phyloP scores from a whole-genome alignment of 2,888 invertebrate species.

The Syrphus vitripennis region DNA sequence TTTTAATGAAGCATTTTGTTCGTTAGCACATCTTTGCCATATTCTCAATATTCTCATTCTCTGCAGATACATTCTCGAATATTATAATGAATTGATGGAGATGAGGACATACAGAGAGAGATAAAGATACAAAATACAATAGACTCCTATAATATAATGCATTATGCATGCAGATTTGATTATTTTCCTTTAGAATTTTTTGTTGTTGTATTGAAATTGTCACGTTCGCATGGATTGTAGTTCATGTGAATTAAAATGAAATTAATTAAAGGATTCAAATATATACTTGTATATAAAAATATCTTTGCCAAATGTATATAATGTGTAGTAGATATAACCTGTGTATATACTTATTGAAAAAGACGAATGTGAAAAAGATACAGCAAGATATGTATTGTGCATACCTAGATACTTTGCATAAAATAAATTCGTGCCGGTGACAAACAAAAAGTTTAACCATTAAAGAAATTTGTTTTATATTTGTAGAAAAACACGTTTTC shows the following conservation, averaged over 20 bases:
- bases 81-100: conserved; percentile 62
- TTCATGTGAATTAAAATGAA: conserved; percentile 59
- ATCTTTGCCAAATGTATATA: neutral
- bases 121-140: conserved; percentile 30
- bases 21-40: conserved; percentile 53
- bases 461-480: neutral
- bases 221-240: conserved; percentile 59
- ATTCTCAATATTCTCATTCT: conserved; percentile 17
- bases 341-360: neutral
- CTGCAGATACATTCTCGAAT: conserved; percentile 28
- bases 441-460: conserved; percentile 19
- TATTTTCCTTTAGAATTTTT: conserved; percentile 28
- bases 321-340: neutral
- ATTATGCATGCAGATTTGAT: conserved; percentile 61
- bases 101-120: neutral
- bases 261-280: conserved; percentile 56
- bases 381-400: too few species aligned
- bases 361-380: neutral
- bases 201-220: conserved; percentile 54
- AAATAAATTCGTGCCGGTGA: conserved; percentile 21
- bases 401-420: neutral
- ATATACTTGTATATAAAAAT: neutral
- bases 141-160: conserved; percentile 13
- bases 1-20: conserved; percentile 68
- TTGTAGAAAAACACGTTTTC: neutral